Conservation (phyloP, 2,888 invertebrate genomes). For the Chrysolina americana region DNA sequence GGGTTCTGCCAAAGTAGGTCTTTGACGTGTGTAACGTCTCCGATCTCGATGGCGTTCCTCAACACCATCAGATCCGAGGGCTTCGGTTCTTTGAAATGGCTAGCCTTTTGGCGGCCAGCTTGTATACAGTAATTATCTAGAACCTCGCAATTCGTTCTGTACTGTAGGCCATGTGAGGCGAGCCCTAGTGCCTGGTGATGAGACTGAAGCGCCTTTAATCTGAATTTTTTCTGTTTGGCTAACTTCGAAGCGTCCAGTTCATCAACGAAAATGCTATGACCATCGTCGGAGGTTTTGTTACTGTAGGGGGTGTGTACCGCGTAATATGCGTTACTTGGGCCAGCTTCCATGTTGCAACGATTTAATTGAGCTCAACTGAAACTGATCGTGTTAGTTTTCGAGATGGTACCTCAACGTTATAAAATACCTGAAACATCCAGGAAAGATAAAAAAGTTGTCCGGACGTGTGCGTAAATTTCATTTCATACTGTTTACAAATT, state of each 20-base stretch:
- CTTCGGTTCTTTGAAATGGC: constrained; percentile 80
- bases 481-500: too few relatives aligned
- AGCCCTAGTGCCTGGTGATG: constrained; percentile 84
- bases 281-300: constrained; percentile 53
- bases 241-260: constrained; percentile 82
- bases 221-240: constrained; percentile 81
- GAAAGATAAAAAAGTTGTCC: too few relatives aligned
- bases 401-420: neutral
- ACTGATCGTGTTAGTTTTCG: neutral
- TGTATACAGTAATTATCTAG: constrained; percentile 62
- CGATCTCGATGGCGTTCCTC: constrained; percentile 83
- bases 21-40: constrained; percentile 76
- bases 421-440: neutral
- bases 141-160: constrained; percentile 77
- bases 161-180: too few relatives aligned
- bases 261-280: constrained; percentile 76
- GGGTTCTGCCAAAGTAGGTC: constrained; percentile 89
- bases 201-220: constrained; percentile 85
- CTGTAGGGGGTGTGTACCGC: constrained; percentile 65
- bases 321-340: constrained; percentile 58
- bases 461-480: too few relatives aligned
- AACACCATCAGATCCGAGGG: constrained; percentile 85
- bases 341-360: neutral
- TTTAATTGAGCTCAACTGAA: constrained; percentile 1
- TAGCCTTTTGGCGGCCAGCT: constrained; percentile 70